Conservation (phyloP, 2,888 invertebrate species). For the Trissolcus brochymenae region DNA sequence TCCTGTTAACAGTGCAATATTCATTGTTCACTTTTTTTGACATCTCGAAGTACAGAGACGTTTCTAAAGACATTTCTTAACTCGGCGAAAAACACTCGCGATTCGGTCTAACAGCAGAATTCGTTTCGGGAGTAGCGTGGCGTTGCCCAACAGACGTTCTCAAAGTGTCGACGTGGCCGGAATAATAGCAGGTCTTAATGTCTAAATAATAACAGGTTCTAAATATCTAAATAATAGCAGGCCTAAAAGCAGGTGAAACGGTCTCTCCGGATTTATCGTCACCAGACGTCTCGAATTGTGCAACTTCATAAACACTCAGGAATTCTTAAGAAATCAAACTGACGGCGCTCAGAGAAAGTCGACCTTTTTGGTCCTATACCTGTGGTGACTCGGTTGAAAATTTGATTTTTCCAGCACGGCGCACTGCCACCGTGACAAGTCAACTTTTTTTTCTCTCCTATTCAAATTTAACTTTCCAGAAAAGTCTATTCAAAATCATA, state of each 20-base stretch:
- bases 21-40: no score
- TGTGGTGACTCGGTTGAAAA: slow-evolving; percentile 13
- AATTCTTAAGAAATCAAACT: slow-evolving; percentile 27
- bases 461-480: no score
- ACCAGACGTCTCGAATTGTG: slow-evolving; percentile 16
- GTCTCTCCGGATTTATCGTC: slow-evolving; percentile 28
- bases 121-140: slow-evolving; percentile 34
- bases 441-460: neutral
- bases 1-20: no score
- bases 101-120: slow-evolving; percentile 4
- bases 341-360: slow-evolving; percentile 42
- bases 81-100: no score
- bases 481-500: no score
- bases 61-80: no score
- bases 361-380: slow-evolving; percentile 9
- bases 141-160: slow-evolving; percentile 34
- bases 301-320: slow-evolving; percentile 33
- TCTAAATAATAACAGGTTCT: slow-evolving; percentile 37
- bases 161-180: neutral
- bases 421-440: slow-evolving; percentile 7
- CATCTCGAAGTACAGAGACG: no score
- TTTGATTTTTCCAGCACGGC: slow-evolving; percentile 11
- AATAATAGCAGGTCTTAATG: slow-evolving; percentile 39
- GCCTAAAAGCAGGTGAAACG: slow-evolving; percentile 41
- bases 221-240: slow-evolving; percentile 41